Evolutionary conservation across 2,888 invertebrate genomes (phyloP).

Genomic region (Brenthis hecate): DNA sequence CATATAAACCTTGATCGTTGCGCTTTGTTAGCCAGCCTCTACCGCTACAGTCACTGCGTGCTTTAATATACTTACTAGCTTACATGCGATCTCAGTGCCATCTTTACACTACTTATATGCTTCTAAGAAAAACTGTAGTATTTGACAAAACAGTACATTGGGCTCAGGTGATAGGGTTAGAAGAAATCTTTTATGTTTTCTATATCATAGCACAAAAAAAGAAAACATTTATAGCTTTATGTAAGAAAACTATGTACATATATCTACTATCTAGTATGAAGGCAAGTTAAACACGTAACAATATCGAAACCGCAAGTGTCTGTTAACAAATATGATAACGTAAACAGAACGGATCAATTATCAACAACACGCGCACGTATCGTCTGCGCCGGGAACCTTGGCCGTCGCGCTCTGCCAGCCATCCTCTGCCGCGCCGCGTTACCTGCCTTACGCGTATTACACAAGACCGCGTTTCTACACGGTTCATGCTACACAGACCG

Average conservation of each 20-base stretch:
- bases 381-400: slow-evolving; percentile 14
- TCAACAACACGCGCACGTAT: too few species aligned
- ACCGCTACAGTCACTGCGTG: slow-evolving; percentile 2
- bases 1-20: slow-evolving; percentile 39
- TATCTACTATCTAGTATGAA: too few species aligned
- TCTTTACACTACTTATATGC: not conserved
- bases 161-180: not conserved
- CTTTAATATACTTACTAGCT: not conserved
- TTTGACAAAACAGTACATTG: not conserved
- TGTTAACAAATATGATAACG: not conserved
- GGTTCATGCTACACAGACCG: not conserved
- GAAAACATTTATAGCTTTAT: too few species aligned
- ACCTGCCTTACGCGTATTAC: slow-evolving; percentile 3
- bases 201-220: too few species aligned
- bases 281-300: slow-evolving; percentile 2
- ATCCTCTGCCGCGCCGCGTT: not conserved
- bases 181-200: not conserved
- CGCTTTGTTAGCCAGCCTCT: slow-evolving; percentile 46
- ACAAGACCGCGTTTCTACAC: not conserved
- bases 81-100: slow-evolving; percentile 4
- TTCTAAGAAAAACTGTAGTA: not conserved
- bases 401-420: slow-evolving; percentile 23
- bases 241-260: too few species aligned
- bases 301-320: slow-evolving; percentile 7
- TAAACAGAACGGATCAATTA: slow-evolving; percentile 11